Percentiles rank a stretch among this genome's conserved stretches.
Conservation (phyloP, 1,140 invertebrate genomes). For the Drosophila varians region DNA sequence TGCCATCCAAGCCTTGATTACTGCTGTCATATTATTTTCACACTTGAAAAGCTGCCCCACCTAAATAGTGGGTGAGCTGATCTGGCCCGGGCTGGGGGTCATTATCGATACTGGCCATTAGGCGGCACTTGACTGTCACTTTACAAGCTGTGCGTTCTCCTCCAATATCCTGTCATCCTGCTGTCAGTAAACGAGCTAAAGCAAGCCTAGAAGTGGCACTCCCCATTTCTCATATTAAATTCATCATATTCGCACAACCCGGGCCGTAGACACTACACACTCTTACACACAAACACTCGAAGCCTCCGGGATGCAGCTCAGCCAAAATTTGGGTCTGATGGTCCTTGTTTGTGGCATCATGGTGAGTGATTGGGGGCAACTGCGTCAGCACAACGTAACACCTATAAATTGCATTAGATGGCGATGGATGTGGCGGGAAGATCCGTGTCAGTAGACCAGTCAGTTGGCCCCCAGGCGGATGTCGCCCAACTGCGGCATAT, state of each 20-base stretch:
- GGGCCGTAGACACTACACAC: not conserved
- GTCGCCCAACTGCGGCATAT: not conserved
- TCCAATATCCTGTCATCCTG: conserved; percentile 53
- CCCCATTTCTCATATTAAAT: not conserved
- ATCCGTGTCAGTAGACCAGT: not conserved
- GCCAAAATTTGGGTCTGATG: not conserved
- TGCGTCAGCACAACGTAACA: not conserved
- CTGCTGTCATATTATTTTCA: conserved; percentile 79
- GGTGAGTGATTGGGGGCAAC: not conserved
- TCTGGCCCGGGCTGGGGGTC: conserved; percentile 43
- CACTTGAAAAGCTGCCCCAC: conserved; percentile 65
- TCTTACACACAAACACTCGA: not conserved
- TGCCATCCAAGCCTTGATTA: conserved; percentile 63
- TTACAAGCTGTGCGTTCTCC: conserved; percentile 48
- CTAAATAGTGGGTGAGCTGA: conserved; percentile 28
- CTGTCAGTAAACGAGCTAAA: conserved; percentile 18
- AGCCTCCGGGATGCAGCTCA: not conserved
- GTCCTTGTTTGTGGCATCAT: not conserved
- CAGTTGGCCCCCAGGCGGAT: not conserved
- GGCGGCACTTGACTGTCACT: conserved; percentile 68
- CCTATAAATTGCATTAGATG: not conserved
- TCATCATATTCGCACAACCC: not conserved
- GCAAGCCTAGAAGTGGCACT: not conserved
- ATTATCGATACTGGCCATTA: conserved; percentile 62
- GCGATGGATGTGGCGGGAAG: not conserved